These are phyloP conservation scores for Chironomus riparius DNA, from an alignment of 2,888 invertebrate species.

Conservation along the genomic window DNA sequence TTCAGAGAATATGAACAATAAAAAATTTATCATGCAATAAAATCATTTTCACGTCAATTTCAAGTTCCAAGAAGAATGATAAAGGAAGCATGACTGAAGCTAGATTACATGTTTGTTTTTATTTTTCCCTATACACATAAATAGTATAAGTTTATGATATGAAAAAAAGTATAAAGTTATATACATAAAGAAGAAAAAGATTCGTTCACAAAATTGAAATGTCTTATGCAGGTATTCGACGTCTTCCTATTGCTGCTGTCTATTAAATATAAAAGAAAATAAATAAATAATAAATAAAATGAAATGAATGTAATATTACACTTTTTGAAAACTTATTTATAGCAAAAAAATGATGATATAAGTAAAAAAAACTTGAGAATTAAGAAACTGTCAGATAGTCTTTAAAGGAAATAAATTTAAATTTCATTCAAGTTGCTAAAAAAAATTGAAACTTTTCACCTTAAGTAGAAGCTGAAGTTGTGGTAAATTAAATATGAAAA, in stretches of 20 bases:
- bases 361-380: not conserved
- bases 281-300: not conserved
- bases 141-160: not conserved
- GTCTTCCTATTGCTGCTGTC: constrained; percentile 28
- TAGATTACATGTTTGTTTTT: not conserved
- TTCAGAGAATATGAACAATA: no score
- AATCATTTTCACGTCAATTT: no score
- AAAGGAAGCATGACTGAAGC: no score
- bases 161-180: not conserved
- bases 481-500: no score
- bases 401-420: not conserved
- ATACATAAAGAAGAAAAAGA: not conserved
- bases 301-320: constrained; percentile 9
- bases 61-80: no score
- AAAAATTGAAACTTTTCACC: not conserved
- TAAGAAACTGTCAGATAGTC: constrained; percentile 12
- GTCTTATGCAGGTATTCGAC: constrained; percentile 26
- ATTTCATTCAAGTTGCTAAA: not conserved
- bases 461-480: not conserved
- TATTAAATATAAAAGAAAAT: constrained; percentile 9
- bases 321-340: constrained; percentile 24
- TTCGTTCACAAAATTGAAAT: constrained; percentile 21
- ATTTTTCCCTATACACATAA: not conserved
- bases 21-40: no score
- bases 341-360: not conserved